These are phyloP conservation scores for Agriopis aurantiaria DNA, from an alignment of 2,888 invertebrate genomes.

Conservation along the genomic window DNA sequence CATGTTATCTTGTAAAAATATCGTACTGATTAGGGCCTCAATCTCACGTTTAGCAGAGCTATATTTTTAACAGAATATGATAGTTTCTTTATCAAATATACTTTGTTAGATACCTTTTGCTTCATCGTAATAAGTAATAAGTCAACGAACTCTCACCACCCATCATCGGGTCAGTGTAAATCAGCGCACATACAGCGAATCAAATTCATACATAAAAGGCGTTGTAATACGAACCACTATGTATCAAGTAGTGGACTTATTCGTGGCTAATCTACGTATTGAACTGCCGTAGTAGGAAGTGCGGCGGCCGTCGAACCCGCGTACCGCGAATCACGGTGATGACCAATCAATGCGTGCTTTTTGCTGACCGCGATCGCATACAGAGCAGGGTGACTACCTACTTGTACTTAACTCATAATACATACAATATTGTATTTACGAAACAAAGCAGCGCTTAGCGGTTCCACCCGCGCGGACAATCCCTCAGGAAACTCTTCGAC, in stretches of 20 bases:
- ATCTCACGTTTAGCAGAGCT: background rate
- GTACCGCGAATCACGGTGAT: conserved; percentile 60
- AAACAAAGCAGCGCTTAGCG: too few relatives aligned
- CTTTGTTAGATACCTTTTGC: background rate
- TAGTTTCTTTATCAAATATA: too few relatives aligned
- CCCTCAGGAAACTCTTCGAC: too few relatives aligned
- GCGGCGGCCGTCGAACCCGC: conserved; percentile 69
- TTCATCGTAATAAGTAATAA: background rate
- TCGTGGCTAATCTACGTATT: conserved; percentile 46
- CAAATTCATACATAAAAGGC: conserved; percentile 26
- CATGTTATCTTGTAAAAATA: too few relatives aligned
- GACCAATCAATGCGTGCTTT: conserved; percentile 47
- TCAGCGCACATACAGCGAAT: conserved; percentile 15
- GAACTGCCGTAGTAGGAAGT: conserved; percentile 71
- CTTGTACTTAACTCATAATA: background rate
- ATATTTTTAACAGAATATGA: background rate
- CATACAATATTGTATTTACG: background rate
- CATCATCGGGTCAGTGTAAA: conserved; percentile 21
- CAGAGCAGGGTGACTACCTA: background rate
- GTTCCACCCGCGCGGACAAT: too few relatives aligned
- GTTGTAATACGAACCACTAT: conserved; percentile 45
- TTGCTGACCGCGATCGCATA: conserved; percentile 17
- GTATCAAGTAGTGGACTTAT: conserved; percentile 39
- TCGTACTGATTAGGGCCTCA: too few relatives aligned
- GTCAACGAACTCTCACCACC: conserved; percentile 26